Evolutionary conservation across 2,797 vertebrate species (phyloP).

Genomic region (Spea hammondii): DNA sequence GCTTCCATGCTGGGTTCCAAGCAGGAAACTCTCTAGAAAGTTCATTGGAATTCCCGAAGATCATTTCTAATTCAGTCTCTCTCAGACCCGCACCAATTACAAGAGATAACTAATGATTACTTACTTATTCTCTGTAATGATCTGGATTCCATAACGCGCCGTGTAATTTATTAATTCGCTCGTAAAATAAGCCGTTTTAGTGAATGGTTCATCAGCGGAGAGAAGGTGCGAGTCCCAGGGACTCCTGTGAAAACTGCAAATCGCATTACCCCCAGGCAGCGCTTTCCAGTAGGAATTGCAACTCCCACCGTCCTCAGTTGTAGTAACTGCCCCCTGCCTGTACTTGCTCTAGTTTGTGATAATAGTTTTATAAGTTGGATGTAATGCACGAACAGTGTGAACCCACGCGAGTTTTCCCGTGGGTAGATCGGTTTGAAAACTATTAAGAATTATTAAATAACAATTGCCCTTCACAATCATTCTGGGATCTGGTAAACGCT

Average conservation of each 20-base stretch:
- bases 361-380: too few species aligned
- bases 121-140: conserved; percentile 98
- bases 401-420: too few species aligned
- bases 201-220: conserved; percentile 81
- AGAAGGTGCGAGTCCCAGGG: conserved; percentile 59
- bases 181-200: conserved; percentile 87
- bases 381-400: too few species aligned
- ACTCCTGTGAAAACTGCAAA: conserved; percentile 50
- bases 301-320: not conserved
- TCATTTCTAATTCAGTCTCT: conserved; percentile 80
- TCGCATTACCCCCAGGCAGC: too few species aligned
- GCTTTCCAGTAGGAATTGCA: not conserved
- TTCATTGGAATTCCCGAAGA: conserved; percentile 94
- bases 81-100: conserved; percentile 98
- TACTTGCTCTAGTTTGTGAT: too few species aligned
- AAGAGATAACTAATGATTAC: conserved; percentile 98
- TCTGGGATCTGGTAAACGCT: too few species aligned
- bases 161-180: conserved; percentile 99
- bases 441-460: too few species aligned
- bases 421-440: too few species aligned
- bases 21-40: conserved; percentile 81
- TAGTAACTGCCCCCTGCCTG: not conserved
- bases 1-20: conserved; percentile 75
- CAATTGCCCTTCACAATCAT: too few species aligned
- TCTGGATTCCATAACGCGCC: conserved; percentile 98